A percentile compares a stretch with the other conserved stretches of the same genome.
phyloP scores from a whole-genome alignment of 2,888 invertebrate genomes.

The Mythimna loreyi region DNA sequence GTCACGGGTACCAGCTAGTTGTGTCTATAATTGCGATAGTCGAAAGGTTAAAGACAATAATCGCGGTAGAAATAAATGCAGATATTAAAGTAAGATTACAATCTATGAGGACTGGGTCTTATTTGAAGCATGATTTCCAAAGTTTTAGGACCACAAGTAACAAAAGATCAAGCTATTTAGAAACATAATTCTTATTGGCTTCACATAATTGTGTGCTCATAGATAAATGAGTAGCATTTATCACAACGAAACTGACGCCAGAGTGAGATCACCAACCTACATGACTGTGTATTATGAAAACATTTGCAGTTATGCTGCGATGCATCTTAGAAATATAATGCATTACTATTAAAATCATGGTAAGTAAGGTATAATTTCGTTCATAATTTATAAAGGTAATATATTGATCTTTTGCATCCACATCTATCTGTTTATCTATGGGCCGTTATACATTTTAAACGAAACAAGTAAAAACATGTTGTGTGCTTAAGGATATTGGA shows the following conservation, averaged over 20 bases:
- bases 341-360: background rate
- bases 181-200: too few relatives aligned
- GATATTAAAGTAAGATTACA: background rate
- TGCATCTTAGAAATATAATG: background rate
- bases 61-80: background rate
- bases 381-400: too few relatives aligned
- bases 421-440: too few relatives aligned
- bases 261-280: constrained; percentile 33
- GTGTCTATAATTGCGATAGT: too few relatives aligned
- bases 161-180: background rate
- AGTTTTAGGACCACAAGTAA: background rate
- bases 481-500: too few relatives aligned
- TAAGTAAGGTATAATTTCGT: too few relatives aligned
- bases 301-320: constrained; percentile 1
- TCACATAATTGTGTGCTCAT: background rate
- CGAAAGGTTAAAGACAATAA: background rate
- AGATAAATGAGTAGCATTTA: constrained; percentile 7
- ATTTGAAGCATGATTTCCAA: background rate
- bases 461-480: too few relatives aligned
- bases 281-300: background rate
- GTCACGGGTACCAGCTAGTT: too few relatives aligned
- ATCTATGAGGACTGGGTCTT: background rate
- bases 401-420: too few relatives aligned
- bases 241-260: constrained; percentile 22
- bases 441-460: too few relatives aligned